Percentiles rank a stretch among this genome's conserved stretches.
Evolutionary conservation across 2,113 vertebrate genomes (phyloP).

Genomic region (Cyanoderma ruficeps): DNA sequence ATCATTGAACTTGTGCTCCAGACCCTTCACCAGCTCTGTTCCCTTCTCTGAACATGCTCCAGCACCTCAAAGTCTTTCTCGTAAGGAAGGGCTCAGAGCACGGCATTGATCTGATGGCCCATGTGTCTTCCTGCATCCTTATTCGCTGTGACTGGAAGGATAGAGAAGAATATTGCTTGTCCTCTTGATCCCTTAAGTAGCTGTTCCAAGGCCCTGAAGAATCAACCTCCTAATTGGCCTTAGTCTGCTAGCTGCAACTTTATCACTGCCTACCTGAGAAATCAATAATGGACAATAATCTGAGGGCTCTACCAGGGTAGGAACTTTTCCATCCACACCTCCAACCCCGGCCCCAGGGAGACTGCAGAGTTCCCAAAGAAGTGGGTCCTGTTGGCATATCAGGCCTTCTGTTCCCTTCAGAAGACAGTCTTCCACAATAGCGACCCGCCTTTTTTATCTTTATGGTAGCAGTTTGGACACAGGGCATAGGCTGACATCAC

Average conservation of each 20-base stretch:
- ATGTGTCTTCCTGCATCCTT: neutral
- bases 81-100: neutral
- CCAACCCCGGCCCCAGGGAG: neutral
- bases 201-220: neutral
- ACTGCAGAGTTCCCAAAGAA: neutral
- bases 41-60: neutral
- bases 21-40: neutral
- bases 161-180: neutral
- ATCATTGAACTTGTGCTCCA: neutral
- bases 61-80: neutral
- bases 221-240: neutral
- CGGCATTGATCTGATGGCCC: neutral
- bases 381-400: too few relatives aligned
- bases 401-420: neutral
- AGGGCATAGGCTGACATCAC: neutral
- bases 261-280: neutral
- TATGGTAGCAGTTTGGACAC: neutral
- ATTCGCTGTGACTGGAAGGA: neutral
- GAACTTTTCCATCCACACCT: neutral
- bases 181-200: neutral
- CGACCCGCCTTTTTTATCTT: neutral
- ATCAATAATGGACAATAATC: neutral
- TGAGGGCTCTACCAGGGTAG: neutral
- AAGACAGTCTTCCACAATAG: neutral
- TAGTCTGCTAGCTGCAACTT: neutral